Evolutionary conservation across 2,797 vertebrate genomes (phyloP), one percentile per base, ranked within the genome.

Genomic region (Alcedo atthis): DNA sequence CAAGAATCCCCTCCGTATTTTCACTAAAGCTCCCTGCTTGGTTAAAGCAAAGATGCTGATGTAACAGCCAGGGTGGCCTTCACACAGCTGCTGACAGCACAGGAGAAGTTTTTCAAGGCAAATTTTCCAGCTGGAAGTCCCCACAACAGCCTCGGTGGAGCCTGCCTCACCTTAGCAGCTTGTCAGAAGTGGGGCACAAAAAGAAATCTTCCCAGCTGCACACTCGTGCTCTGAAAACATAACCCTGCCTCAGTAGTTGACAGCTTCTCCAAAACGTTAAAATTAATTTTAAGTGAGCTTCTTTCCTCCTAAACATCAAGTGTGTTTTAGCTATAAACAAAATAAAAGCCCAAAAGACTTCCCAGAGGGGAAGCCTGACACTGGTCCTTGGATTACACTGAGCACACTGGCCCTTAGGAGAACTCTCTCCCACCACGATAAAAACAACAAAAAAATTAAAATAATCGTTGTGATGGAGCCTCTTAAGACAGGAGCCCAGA

Each of bases 311-410:
- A 55, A 79, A 37, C 10, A 26, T 13, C 35, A 43, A 45, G 28
- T 5, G 2, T 13, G 37, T 54, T 26, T 69, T 8, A 77, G 42
- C 37, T 53, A 8, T 5, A 64, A 67, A 49, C 79, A 78, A 32
- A 35, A 46, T 53, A n/a, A 19, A 1, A 0, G 57, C 40, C 17
- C 75, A n/a, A n/a, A n/a, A n/a, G n/a, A n/a, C n/a, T n/a, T n/a
- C n/a, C 43, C 35, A 90, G 18, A 62, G 54, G 33, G 15, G n/a
- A 92, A 74, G 37, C 6, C 20, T 30, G 46, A 67, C 78, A 45
- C 13, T 10, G 9, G 13, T n/a, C 49, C 66, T 54, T 51, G 40
- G 35, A 53, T 68, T 53, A 73, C 17, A 35, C 30, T 19, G 10
- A 45, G 15, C 5, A 13, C 32, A 21, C 5, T 8, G 20, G 45